Base-by-base conservation (phyloP, 2,888 invertebrate species). In the Tetramorium bicarinatum region DNA sequence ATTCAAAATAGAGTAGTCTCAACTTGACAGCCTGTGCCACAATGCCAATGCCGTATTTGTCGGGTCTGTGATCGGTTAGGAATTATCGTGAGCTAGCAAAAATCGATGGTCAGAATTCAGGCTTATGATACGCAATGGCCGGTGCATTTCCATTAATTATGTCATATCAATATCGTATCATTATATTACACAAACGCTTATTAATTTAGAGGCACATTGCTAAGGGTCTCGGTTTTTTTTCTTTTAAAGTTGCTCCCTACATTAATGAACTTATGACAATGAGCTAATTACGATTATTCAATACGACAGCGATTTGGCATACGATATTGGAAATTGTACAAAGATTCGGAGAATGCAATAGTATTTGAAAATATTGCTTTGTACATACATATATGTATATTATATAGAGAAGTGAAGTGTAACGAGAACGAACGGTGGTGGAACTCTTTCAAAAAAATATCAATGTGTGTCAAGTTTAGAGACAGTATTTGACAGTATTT, bases 141-240 rank as follows among this genome's bases (percentile, higher is more conserved):
- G 80, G 87, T 91, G 87, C 87, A 84, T 84, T 66, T 89, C 84
- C 91, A 72, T 91, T 90, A 88, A 90, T 90, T 88, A 90, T 86
- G 89, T 77, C 52, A 54, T 91, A 91, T 91, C 87, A 87, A 91
- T 91, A 88, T 88, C 87, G 86, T 91, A 92, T 91, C 87, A 89
- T 92, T 92, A 93, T 91, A 91, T 91, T 93, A 93, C 92, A 92
- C 87, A 92, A 93, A 94, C 91, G 92, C 94, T 94, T 94, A 94
- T 93, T 90, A 94, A 93, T 94, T 94, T 94, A 94, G 94, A 94
- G 94, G 94, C 94, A 94, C 94, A 94, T 94, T 92, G 93, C 94
- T 94, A 94, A 94, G 94, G 94, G 94, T 94, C 91, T 94, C 92
- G 92, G 92, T 94, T 92, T 91, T 91, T 92, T 90, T 38, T 25